phyloP scores from a whole-genome alignment of 2,888 invertebrate genomes.

The Lasioglossum lativentre region DNA sequence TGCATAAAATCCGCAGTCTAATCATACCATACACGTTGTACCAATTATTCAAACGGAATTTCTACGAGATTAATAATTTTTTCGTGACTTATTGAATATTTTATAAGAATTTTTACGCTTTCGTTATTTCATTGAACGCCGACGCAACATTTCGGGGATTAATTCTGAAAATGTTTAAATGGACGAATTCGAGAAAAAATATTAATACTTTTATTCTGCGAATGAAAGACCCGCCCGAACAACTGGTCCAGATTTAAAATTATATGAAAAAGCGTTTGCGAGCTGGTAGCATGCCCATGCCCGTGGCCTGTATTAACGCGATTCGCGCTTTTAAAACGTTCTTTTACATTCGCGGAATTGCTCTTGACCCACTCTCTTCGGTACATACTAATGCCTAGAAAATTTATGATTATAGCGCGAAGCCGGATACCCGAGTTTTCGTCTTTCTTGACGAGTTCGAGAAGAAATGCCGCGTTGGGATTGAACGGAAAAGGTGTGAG shows the following conservation, averaged over 20 bases:
- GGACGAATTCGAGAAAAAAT: background rate
- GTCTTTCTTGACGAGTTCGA: background rate
- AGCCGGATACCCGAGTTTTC: conserved; percentile 52
- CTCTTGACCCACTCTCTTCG: conserved; percentile 63
- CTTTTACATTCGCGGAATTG: conserved; percentile 44
- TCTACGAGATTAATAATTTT: background rate
- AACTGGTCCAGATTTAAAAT: conserved; percentile 33
- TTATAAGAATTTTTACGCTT: background rate
- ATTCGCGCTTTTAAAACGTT: conserved; percentile 49
- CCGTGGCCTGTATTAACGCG: conserved; percentile 36
- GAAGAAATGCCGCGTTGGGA: background rate
- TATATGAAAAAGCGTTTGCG: conserved; percentile 29
- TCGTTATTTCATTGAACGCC: background rate
- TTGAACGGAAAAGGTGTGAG: conserved; percentile 8
- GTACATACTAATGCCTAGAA: conserved; percentile 47
- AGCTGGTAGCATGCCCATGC: conserved; percentile 9
- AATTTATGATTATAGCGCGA: conserved; percentile 54
- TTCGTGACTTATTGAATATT: background rate
- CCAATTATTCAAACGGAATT: background rate
- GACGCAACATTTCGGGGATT: background rate
- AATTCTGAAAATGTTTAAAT: background rate
- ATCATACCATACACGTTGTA: background rate
- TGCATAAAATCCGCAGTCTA: background rate
- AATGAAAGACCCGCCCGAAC: background rate
- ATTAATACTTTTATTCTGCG: background rate